A percentile compares a stretch with the other conserved stretches of the same genome.
These are phyloP conservation scores for Octodonta nipae DNA, from an alignment of 2,888 invertebrate genomes.

Conservation along the genomic window DNA sequence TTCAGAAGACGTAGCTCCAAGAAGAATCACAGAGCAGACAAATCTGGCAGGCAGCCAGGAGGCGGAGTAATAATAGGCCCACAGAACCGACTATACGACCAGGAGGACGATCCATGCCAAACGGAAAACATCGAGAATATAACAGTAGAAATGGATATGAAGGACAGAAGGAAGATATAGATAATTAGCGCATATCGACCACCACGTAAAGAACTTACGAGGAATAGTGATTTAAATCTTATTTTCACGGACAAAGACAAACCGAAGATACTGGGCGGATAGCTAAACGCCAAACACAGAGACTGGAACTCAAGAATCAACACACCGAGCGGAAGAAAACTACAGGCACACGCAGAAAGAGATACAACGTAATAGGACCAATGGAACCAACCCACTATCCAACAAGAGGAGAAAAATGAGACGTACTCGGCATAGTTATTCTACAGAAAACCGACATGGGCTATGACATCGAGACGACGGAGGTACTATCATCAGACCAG, in stretches of 20 bases:
- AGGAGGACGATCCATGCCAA: background rate
- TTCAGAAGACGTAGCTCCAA: too few relatives aligned
- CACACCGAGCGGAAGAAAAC: background rate
- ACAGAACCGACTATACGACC: background rate
- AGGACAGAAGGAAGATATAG: background rate
- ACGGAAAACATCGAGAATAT: background rate
- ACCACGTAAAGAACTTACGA: background rate
- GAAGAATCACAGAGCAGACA: too few relatives aligned
- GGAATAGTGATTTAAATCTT: background rate
- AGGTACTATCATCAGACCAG: too few relatives aligned
- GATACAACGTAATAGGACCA: background rate
- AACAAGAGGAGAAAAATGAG: too few relatives aligned
- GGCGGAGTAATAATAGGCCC: background rate
- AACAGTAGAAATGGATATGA: background rate
- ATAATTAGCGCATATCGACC: background rate
- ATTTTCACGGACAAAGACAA: background rate
- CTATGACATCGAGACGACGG: too few relatives aligned
- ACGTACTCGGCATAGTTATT: too few relatives aligned
- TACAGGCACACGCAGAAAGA: background rate
- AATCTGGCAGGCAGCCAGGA: too few relatives aligned
- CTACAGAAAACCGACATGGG: too few relatives aligned
- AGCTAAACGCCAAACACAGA: background rate
- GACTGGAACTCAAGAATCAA: background rate
- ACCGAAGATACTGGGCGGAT: background rate
- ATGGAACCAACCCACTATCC: background rate